Base-by-base conservation (phyloP, 37 sponge, comb jelly and placozoan genomes). In the Hormiphora californensis region DNA sequence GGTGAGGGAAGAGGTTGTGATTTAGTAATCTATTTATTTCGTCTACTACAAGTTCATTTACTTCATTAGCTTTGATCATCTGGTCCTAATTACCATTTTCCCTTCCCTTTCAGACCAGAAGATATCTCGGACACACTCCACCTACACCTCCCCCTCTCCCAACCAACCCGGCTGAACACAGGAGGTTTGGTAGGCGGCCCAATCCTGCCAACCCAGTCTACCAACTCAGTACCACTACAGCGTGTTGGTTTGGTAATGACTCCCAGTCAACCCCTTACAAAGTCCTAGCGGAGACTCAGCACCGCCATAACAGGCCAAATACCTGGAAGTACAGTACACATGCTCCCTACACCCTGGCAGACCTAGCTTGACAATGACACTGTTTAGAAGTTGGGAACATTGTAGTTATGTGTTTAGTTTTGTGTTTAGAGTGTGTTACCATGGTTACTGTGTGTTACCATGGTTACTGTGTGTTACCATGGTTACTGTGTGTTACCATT, bases 301-400 rank as follows among this genome's bases (percentile, higher is more conserved):
- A 73, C 46, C 41, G 81, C 21, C 46, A 43, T 9, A 38, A 41
- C 27, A 17, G 43, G 23, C 81, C 81, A 0, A 73, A 73, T 28
- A 22, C 81, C 36, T 73, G 81, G 81, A 73, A 73, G 43, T 73
- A 73, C 81, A 73, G 81, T 46, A 73, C 81, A 1, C 81, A 73
- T 28, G 36, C 81, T 40, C 46, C 40, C 81, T 73, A 73, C 46
- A 73, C 40, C 27, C 46, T 73, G 27, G 8, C 81, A 11, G 81
- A 73, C 38, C 35, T 73, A 27, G 5, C 59, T 19, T 12, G 28
- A 57, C 7, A 57, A n/a, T n/a, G n/a, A n/a, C n/a, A n/a, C n/a
- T n/a, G n/a, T n/a, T n/a, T n/a, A n/a, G n/a, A n/a, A n/a, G n/a
- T n/a, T n/a, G n/a, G n/a, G n/a, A n/a, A n/a, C n/a, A n/a, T n/a